Evolutionary conservation across 2,113 vertebrate species (phyloP), one percentile per base, ranked within the genome.

Genomic region (Amphiprion percula): DNA sequence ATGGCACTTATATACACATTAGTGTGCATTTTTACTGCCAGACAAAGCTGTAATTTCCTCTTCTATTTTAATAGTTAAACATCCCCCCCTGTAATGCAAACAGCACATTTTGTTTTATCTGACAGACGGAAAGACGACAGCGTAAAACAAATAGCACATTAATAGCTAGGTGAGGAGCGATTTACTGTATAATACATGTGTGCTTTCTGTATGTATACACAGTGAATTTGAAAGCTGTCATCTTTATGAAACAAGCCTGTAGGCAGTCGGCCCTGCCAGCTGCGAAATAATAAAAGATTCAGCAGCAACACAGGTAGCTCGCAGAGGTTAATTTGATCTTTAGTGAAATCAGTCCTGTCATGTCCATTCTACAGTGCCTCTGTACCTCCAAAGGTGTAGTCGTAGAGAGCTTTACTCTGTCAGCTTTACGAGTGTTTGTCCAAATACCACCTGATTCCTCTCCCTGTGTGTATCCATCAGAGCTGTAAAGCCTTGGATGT

Each of bases 111-210:
- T 50, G 39, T 44, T 37, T 23, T 39, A 76, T 83, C 21, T 65
- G 61, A 84, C 66, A 71, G n/a, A 23, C 44, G 75, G 59, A 89
- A 79, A 83, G 68, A 69, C 63, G 55, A 47, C 5, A 0, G 11
- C 2, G 41, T 67, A 53, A 60, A 68, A 71, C 26, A 77, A 52
- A 19, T 1, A 37, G 8, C 33, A 76, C 24, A 62, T 65, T 88
- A 88, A 91, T 88, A 61, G 55, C 28, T 14, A 90, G 59, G 88
- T 86, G 86, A 87, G 63, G 85, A 91, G 46, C 14, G 89, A 92
- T 85, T 76, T 74, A 85, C 39, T 52, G 56, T 49, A 53, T 64
- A 17, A 58, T 64, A 72, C 28, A 74, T 67, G 60, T 84, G 77
- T 76, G 72, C 74, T 88, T 52, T 65, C 14, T 78, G 74, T 52